phyloP scores from a whole-genome alignment of 2,113 vertebrate genomes.

The Apodemus sylvaticus region DNA sequence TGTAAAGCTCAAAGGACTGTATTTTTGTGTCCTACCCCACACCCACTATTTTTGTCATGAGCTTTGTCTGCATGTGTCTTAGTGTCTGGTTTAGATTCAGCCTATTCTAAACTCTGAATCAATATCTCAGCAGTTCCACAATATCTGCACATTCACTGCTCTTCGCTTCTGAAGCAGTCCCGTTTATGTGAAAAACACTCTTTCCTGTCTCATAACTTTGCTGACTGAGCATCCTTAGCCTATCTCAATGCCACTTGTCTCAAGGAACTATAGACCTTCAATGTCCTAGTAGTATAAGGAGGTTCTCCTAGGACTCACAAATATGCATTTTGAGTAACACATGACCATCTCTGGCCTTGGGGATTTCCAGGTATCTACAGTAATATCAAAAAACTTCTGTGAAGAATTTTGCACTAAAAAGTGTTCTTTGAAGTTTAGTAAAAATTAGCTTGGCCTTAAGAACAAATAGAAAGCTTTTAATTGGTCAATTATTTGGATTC shows the following conservation, averaged over 20 bases:
- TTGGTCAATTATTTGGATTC: slow-evolving; percentile 9
- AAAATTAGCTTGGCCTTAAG: slow-evolving; percentile 40
- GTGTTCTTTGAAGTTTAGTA: slow-evolving; percentile 27
- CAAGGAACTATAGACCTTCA: background rate
- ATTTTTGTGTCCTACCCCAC: background rate
- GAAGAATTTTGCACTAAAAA: slow-evolving; percentile 16
- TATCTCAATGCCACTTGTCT: background rate
- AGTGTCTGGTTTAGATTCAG: background rate
- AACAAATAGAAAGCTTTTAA: slow-evolving; percentile 19
- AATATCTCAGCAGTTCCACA: background rate
- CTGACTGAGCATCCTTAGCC: background rate
- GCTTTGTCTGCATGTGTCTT: background rate
- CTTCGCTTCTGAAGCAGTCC: background rate
- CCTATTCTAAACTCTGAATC: background rate
- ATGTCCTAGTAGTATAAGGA: background rate
- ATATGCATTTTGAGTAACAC: background rate
- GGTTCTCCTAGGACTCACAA: background rate
- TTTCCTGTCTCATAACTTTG: background rate
- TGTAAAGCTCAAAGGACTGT: background rate
- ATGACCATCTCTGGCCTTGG: background rate
- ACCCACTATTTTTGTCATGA: background rate
- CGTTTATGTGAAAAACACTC: background rate
- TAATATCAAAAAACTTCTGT: background rate
- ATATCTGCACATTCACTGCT: background rate
- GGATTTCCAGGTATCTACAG: slow-evolving; percentile 43